Conservation (phyloP, 2,797 vertebrate species). For the Xiphophorus birchmanni region DNA sequence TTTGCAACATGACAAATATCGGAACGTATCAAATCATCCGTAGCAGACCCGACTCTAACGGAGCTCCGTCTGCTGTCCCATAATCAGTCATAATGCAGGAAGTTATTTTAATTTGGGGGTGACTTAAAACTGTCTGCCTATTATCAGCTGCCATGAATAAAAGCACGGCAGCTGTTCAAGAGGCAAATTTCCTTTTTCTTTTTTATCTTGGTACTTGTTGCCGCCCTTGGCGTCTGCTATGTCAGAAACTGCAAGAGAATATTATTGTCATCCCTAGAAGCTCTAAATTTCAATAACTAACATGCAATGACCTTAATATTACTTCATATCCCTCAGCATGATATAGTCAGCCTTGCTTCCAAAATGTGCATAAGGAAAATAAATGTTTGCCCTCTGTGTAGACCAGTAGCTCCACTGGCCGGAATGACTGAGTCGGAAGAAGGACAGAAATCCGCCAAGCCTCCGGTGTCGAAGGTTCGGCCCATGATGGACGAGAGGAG, state of each 20-base stretch:
- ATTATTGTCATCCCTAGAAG: neutral
- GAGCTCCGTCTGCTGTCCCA: neutral
- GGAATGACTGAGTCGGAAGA: constrained; percentile 44
- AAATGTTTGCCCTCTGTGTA: constrained; percentile 20
- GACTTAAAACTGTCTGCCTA: neutral
- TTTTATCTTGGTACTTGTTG: neutral
- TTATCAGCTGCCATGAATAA: neutral
- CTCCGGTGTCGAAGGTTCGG: constrained; percentile 67
- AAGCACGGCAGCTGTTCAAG: neutral
- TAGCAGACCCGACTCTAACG: neutral
- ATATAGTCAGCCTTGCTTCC: neutral
- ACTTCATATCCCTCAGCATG: neutral
- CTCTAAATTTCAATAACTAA: constrained; percentile 2
- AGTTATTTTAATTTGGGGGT: neutral
- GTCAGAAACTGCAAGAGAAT: neutral
- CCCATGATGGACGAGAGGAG: constrained; percentile 61
- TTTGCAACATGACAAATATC: neutral
- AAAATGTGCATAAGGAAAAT: neutral
- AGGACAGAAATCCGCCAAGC: constrained; percentile 36
- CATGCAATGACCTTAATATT: neutral
- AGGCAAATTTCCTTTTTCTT: too few species aligned
- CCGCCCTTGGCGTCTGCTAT: neutral
- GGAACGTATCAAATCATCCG: neutral
- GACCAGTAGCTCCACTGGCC: constrained; percentile 39
- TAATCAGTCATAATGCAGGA: neutral